Base-by-base conservation (phyloP, 2,113 vertebrate species). In the Silurus asotus region DNA sequence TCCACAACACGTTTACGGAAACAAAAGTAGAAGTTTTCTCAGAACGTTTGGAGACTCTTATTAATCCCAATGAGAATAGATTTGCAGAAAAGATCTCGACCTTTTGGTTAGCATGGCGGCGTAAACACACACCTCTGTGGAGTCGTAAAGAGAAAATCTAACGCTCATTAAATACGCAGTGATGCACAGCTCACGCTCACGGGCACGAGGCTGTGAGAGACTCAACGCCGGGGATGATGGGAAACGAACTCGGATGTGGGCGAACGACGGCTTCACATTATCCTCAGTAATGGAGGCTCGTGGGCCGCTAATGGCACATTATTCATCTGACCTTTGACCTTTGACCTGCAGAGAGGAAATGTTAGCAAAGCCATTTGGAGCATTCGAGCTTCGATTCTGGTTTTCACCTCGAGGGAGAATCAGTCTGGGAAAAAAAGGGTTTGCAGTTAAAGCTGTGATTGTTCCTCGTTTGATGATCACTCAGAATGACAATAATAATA, bases 291-390 rank as follows among this genome's bases (percentile, higher is more conserved):
- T 91, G 92, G 90, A 65, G 80, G 77, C 88, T 87, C 20, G 28
- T 89, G 91, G 90, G 90, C 91, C 83, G 86, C 88, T 86, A 70
- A 65, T 48, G 89, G 90, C 86, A 86, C 90, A 92, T 93, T 86
- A 86, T 90, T 89, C 13, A 80, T 89, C 92, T 93, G 92, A 93
- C 85, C 91, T 92, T 59, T 88, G 90, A 91, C 82, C 91, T 62
- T 56, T 88, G 90, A 91, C 82, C 90, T 62, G 81, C 45, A 20
- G 75, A 77, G 62, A 87, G 85, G 74, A 87, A 64, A 56, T 14
- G 84, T 77, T 14, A 86, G 45, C 62, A 37, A 81, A 80, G 28
- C 48, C 64, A 65, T 77, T 85, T 61, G 51, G 84, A 53, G 65
- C 55, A 15, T 56, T 55, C 17, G 25, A 11, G 25, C 49, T 48